Conservation (phyloP, 2,888 invertebrate genomes). For the Harpalus rufipes region DNA sequence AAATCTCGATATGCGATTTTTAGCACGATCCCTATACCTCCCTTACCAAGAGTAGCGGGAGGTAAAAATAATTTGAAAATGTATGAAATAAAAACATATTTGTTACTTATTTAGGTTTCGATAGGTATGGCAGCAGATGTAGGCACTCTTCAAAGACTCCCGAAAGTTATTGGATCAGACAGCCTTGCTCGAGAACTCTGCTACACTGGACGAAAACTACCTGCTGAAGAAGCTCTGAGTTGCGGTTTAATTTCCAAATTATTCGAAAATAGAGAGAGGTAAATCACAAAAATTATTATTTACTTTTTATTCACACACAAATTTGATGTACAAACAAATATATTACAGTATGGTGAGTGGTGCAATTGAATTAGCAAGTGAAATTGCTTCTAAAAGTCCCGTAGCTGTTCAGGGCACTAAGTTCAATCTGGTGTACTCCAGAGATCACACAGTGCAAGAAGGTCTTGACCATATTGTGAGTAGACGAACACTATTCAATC, state of each 20-base stretch:
- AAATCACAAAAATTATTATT: not conserved
- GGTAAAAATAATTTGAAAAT: no score
- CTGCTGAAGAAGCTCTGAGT: constrained; percentile 88
- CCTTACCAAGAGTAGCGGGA: no score
- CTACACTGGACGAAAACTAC: constrained; percentile 90
- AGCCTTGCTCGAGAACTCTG: constrained; percentile 93
- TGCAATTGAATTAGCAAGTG: constrained; percentile 86
- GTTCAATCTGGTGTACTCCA: constrained; percentile 88
- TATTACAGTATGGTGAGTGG: constrained; percentile 81
- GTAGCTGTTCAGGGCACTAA: constrained; percentile 97
- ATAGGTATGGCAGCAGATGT: constrained; percentile 97
- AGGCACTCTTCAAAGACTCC: constrained; percentile 94
- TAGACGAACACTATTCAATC: constrained; percentile 69
- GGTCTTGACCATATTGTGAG: constrained; percentile 95
- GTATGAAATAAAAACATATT: not conserved
- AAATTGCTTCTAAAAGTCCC: constrained; percentile 93
- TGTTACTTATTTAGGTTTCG: constrained; percentile 77
- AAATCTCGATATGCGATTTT: no score
- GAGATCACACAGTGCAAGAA: constrained; percentile 92
- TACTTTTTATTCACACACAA: constrained; percentile 32
- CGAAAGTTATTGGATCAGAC: constrained; percentile 92
- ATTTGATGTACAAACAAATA: constrained; percentile 30
- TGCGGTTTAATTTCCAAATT: constrained; percentile 91
- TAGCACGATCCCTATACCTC: no score
- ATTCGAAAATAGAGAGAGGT: constrained; percentile 85